Base-by-base conservation (phyloP, 2,113 vertebrate species). In the Pantherophis guttatus region DNA sequence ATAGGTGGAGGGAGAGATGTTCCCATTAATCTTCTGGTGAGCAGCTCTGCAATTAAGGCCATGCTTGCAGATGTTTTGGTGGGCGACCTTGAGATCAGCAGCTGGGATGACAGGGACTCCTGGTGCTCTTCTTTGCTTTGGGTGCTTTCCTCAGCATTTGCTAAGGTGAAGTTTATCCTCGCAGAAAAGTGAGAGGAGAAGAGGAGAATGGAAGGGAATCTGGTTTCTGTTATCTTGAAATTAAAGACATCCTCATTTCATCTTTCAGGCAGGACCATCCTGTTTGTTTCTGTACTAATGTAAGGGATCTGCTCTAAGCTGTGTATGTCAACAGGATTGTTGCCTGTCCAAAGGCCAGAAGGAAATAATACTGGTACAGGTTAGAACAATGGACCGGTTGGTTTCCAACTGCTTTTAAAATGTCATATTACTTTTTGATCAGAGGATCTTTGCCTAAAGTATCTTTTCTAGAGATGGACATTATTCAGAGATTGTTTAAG, bases 61-160 rank as follows among this genome's bases (percentile, higher is more conserved):
- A 17, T 7, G 7, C 13, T 21, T 92, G 91, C 94, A 58, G 89
- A 50, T 5, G 2, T 8, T 53, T 57, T 52, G 54, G 52, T 89
- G 65, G 91, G 92, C 50, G 91, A 96, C 95, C 96, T 95, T 94
- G 94, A 93, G 91, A 90, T 75, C 13, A 89, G 75, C 33, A 48
- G 62, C 54, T 0, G 0, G 58, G 93, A 59, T 50, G 91, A 86
- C 89, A 93, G 91, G 26, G 44, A 88, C 50, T 81, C 75, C 89
- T 57, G n/a, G 11, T 26, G 58, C 2, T 50, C 9, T 52, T 2
- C 5, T 53, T 89, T 89, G 88, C 59, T 50, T 89, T n/a, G 48
- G 86, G 29, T 75, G 53, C 1, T 13, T 21, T 52, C 19, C 50
- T 21, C 88, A 86, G 91, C 87, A 12, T 29, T 91, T 91, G 2